Evolutionary conservation across 2,888 invertebrate species (phyloP), one percentile per base, ranked within the genome.

Genomic region (Enoplolaimus lenunculus): DNA sequence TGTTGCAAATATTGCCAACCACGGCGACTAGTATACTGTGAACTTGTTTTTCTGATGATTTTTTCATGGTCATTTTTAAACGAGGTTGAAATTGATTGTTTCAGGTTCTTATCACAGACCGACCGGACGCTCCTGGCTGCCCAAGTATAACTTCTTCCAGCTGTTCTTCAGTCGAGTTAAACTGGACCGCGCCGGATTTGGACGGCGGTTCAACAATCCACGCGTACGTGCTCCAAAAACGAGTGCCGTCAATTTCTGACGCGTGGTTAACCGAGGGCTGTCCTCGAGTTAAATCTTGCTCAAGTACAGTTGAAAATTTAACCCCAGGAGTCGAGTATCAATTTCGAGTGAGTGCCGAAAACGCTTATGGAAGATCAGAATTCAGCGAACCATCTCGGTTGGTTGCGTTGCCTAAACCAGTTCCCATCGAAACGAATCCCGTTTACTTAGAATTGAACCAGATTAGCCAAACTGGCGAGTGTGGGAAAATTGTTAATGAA

Each of bases 181-280:
- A 88, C 45, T 95, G 95, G 95, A 85, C 86, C 60, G 87, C 89
- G 2, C 93, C 93, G 0, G 85, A 87, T 21, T 91, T 93, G 79
- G 93, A 94, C 78, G 94, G 93, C 1, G 94, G 94, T 31, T 92
- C 93, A 78, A 90, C 91, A 80, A 89, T 93, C 74, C 90, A 91
- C 13, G 90, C 89, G 80, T 95, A 92, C 81, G 89, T 92, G 72
- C 87, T 95, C 1, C 94, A 95, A 81, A 7, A 45, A 21, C 45
- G 45, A 21, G 45, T 21, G 21, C 45, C 45, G 45, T 45, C 45
- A 21, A 92, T 92, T 82, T 91, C 89, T 80, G 86, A 91, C 85
- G 76, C 88, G 65, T 91, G 91, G 0, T n/a, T n/a, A n/a, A 91
- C 91, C 90, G 88, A 91, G 80, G 90, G 91, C 70, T 93, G 93